A percentile compares a stretch with the other conserved stretches of the same genome.
These are phyloP conservation scores for Atherinosoma microstoma DNA, from an alignment of 2,797 vertebrate species.

Conservation along the genomic window DNA sequence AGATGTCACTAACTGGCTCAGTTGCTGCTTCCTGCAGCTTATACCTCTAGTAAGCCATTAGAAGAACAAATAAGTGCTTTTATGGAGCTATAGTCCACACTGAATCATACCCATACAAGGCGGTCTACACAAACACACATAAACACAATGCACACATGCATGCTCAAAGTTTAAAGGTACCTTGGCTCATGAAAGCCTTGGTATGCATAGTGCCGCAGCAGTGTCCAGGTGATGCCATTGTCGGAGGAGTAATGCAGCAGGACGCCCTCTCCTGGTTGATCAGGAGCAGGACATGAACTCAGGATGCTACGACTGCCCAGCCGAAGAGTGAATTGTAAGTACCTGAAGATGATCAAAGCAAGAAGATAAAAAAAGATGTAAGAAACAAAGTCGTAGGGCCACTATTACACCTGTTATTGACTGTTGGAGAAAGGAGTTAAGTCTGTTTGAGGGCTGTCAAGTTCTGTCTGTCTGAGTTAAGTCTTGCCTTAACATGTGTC, in stretches of 20 bases:
- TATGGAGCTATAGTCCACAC: conserved; percentile 41
- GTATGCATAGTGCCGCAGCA: conserved; percentile 95
- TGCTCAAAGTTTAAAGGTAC: conserved; percentile 68
- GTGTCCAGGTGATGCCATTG: conserved; percentile 98
- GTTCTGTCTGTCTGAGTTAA: not conserved
- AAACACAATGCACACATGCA: not conserved
- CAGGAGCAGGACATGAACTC: conserved; percentile 95
- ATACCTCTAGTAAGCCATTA: conserved; percentile 53
- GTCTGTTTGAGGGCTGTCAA: not conserved
- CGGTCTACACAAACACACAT: not conserved
- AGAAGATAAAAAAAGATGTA: not conserved
- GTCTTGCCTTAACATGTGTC: not conserved
- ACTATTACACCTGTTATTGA: not conserved
- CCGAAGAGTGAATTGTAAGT: conserved; percentile 95
- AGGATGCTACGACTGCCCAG: conserved; percentile 95
- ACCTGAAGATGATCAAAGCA: conserved; percentile 77
- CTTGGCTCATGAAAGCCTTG: conserved; percentile 97
- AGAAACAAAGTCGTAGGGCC: not conserved
- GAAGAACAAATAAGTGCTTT: conserved; percentile 42
- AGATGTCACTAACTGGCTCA: conserved; percentile 53
- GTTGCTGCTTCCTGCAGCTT: conserved; percentile 44
- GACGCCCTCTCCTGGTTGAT: conserved; percentile 96
- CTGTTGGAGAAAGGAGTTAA: not conserved
- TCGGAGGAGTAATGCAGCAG: conserved; percentile 95
- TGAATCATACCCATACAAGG: conserved; percentile 6